Conservation (phyloP, 2,113 vertebrate genomes). For the Alouatta palliata region DNA sequence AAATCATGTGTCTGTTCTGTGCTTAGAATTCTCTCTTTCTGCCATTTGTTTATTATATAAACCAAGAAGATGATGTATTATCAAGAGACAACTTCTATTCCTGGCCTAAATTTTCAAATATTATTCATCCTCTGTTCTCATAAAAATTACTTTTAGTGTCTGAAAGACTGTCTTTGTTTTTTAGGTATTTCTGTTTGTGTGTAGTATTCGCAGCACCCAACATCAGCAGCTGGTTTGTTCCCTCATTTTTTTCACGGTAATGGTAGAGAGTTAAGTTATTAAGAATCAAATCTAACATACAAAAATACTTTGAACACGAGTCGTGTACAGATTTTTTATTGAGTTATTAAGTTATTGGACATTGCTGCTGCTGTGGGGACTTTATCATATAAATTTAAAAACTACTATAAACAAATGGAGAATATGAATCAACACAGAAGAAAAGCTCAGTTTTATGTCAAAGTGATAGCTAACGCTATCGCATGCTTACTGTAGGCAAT, state of each 20-base stretch:
- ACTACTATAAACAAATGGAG: background rate
- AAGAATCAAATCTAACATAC: background rate
- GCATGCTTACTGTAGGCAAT: background rate
- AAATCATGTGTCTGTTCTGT: background rate
- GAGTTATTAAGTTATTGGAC: background rate
- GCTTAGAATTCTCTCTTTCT: background rate
- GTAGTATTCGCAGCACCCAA: background rate
- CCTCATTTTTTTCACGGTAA: background rate
- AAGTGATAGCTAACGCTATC: background rate
- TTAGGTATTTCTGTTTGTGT: background rate
- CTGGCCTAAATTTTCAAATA: background rate
- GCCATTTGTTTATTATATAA: slow-evolving; percentile 18
- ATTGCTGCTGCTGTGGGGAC: background rate
- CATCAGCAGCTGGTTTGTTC: background rate
- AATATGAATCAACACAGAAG: background rate
- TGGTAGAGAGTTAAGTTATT: background rate
- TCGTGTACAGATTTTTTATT: background rate
- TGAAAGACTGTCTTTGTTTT: background rate
- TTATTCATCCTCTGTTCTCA: background rate
- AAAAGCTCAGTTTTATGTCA: slow-evolving; percentile 13
- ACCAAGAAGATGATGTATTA: background rate
- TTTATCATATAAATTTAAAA: slow-evolving; percentile 44
- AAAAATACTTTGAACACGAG: slow-evolving; percentile 1
- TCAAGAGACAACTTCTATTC: background rate
- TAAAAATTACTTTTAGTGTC: background rate